Percentiles rank a stretch among this genome's conserved stretches.
phyloP scores from a whole-genome alignment of 2,113 vertebrate genomes.

The Choloepus hoffmanni region DNA sequence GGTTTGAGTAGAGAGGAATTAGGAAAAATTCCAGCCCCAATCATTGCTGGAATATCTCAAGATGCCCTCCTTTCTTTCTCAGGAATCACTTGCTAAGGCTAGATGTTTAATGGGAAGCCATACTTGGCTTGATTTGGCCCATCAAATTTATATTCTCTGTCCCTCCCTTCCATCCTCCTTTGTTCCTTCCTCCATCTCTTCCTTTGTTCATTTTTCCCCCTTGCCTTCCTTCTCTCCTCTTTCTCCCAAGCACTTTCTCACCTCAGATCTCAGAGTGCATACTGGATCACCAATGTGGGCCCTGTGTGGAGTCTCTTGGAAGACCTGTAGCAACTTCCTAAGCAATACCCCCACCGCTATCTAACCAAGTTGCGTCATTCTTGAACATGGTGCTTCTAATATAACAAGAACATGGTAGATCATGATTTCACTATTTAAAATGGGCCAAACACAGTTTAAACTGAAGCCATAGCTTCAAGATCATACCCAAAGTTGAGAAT shows the following conservation, averaged over 20 bases:
- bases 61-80: neutral
- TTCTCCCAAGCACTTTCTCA: neutral
- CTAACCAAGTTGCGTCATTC: neutral
- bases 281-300: neutral
- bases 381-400: neutral
- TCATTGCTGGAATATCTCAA: conserved; percentile 35
- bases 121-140: neutral
- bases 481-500: neutral
- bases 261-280: neutral
- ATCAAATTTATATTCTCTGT: neutral
- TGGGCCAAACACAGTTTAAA: neutral
- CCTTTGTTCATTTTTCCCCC: neutral
- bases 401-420: neutral
- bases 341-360: neutral
- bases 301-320: neutral
- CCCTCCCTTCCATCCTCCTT: neutral
- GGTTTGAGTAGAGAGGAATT: conserved; percentile 14
- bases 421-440: neutral
- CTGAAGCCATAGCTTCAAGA: neutral
- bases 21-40: neutral
- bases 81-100: neutral
- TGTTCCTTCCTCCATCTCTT: neutral
- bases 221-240: neutral
- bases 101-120: neutral
- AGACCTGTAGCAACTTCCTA: fast-evolving